Evolutionary conservation across 2,113 vertebrate species (phyloP), one percentile per base, ranked within the genome.

Genomic region (Epinephelus cyanopodus): DNA sequence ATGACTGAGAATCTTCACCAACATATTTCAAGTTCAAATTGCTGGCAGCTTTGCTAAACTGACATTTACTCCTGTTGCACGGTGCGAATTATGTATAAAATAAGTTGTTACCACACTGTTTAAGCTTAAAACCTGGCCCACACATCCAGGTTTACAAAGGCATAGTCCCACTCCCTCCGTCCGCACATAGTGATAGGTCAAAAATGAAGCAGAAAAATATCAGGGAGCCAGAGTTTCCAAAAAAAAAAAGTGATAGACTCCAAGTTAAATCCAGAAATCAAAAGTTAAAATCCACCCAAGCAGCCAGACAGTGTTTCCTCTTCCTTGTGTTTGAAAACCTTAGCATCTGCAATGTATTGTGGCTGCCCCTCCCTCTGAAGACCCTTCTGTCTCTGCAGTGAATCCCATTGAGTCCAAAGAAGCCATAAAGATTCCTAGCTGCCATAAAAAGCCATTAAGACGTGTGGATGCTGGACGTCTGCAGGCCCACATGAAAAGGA

Each of bases 361-460:
- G 33, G 60, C 64, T 12, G 50, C 53, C 39, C 79, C 74, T 84
- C 69, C 81, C 58, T 82, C 73, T 72, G 81, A 82, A 84, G 85
- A 82, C 68, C 71, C 76, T 63, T 79, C 83, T 82, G 83, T 89
- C 83, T 73, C 82, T 84, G 82, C 88, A 88, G 81, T 74, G 52
- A 88, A 90, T 84, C 93, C 89, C 92, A 91, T 87, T 90, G 84
- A 94, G 88, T 83, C 54, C 74, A 39, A 90, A 84, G 83, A 25
- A 84, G 93, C 92, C 93, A 95, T 96, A 95, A 96, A 96, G 93
- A 96, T 94, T 95, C 95, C 94, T 87, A 82, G 79, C 88, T 87
- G 86, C 93, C 91, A 87, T 95, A 95, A 95, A 95, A 92, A 88
- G 85, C 94, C 92, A 93, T 94, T 93, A 92, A 89, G 90, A 87